phyloP scores from a whole-genome alignment of 2,888 invertebrate genomes.

The Archaeoteleia sp. region DNA sequence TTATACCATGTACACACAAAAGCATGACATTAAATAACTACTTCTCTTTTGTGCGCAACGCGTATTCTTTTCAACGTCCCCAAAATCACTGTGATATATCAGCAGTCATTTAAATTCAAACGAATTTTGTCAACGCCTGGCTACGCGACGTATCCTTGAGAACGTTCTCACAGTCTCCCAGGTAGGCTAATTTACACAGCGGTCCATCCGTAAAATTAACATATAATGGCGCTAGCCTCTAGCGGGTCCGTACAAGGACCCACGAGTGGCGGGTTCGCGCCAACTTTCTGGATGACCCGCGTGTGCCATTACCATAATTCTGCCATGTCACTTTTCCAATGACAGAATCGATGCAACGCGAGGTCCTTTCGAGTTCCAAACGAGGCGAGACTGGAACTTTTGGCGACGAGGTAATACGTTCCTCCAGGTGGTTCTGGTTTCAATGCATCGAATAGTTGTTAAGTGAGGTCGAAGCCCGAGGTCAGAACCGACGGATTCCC shows the following conservation, averaged over 20 bases:
- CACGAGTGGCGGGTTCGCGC: slow-evolving; percentile 19
- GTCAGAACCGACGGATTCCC: too few relatives aligned
- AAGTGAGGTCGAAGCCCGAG: slow-evolving; percentile 58
- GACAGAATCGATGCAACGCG: too few relatives aligned
- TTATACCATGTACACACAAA: too few relatives aligned
- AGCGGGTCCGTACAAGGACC: slow-evolving; percentile 35
- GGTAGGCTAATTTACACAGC: slow-evolving; percentile 59
- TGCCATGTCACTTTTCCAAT: slow-evolving; percentile 21
- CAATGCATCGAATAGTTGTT: slow-evolving; percentile 63
- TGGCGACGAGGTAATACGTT: too few relatives aligned
- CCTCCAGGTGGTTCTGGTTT: slow-evolving; percentile 64
- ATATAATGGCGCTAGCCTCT: slow-evolving; percentile 64
- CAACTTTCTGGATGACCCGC: slow-evolving; percentile 32
- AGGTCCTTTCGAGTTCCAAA: too few relatives aligned
- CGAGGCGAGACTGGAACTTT: too few relatives aligned
- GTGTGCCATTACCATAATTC: slow-evolving; percentile 28
- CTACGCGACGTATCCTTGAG: slow-evolving; percentile 47
- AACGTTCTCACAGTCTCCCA: slow-evolving; percentile 57
- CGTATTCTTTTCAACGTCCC: slow-evolving; percentile 26
- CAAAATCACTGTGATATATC: slow-evolving; percentile 46
- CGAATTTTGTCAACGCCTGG: slow-evolving; percentile 53
- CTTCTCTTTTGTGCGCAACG: too few relatives aligned
- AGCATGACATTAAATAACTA: too few relatives aligned
- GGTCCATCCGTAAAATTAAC: slow-evolving; percentile 64
- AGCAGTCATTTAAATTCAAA: slow-evolving; percentile 52